phyloP scores from a whole-genome alignment of 1,140 invertebrate species.

The Elysia chlorotica region DNA sequence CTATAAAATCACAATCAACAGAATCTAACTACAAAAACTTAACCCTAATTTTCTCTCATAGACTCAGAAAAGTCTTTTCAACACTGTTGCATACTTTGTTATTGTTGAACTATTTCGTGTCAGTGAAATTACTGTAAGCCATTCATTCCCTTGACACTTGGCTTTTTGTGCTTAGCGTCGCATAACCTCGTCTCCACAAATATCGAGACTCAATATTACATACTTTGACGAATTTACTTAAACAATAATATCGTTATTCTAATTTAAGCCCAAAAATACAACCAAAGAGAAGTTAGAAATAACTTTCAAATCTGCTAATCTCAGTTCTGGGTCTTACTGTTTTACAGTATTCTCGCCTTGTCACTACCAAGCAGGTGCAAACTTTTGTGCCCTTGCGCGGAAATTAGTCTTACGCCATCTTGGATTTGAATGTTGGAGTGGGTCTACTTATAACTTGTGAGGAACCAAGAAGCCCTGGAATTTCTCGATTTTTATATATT shows the following conservation, averaged over 20 bases:
- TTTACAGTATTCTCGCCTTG: not conserved
- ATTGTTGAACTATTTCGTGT: constrained; percentile 5
- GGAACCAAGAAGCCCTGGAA: not conserved
- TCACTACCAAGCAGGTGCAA: constrained; percentile 21
- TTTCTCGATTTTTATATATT: too few species aligned
- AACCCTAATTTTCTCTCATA: too few species aligned
- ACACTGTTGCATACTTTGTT: too few species aligned
- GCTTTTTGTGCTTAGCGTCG: not conserved
- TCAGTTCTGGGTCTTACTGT: not conserved
- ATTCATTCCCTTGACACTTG: not conserved
- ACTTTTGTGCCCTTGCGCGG: not conserved
- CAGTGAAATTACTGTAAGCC: constrained; percentile 6
- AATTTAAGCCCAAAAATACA: not conserved
- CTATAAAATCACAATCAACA: too few species aligned
- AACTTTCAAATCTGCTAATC: too few species aligned
- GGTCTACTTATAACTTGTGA: not conserved
- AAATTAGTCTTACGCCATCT: constrained; percentile 20
- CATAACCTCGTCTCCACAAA: not conserved
- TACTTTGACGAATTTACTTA: not conserved
- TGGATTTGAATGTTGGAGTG: constrained; percentile 25
- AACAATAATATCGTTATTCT: not conserved
- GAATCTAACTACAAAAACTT: too few species aligned
- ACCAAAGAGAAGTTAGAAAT: too few species aligned
- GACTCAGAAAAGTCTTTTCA: too few species aligned
- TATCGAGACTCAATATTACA: not conserved